Evolutionary conservation across 2,888 invertebrate genomes (phyloP).

Genomic region (Myathropa florea): DNA sequence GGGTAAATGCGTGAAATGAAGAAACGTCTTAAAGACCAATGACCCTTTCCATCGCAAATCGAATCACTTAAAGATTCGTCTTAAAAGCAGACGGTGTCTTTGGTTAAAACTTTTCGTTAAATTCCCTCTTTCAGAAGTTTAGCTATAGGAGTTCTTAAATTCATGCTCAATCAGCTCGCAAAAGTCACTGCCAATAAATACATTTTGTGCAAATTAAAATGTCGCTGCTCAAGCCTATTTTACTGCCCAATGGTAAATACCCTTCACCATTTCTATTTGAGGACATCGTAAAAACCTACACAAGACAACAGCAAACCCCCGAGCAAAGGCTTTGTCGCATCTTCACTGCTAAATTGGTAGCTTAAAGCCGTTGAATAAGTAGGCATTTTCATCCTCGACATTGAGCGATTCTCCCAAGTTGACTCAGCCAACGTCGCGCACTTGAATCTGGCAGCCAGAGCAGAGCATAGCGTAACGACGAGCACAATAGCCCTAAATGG

Average conservation of each 20-base stretch:
- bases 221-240: not conserved
- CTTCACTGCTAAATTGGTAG: slow-evolving; percentile 1
- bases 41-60: no score
- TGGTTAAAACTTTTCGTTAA: not conserved
- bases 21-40: no score
- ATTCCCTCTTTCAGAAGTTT: not conserved
- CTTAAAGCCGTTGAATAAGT: slow-evolving; percentile 14
- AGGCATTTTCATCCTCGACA: slow-evolving; percentile 3
- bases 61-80: no score
- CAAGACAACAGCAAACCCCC: not conserved
- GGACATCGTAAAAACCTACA: not conserved
- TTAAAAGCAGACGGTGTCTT: not conserved
- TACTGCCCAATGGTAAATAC: not conserved
- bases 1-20: no score
- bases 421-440: slow-evolving; percentile 15
- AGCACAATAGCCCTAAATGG: slow-evolving; percentile 51
- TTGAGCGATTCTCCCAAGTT: slow-evolving; percentile 26
- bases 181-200: not conserved
- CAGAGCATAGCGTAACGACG: not conserved
- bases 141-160: not conserved
- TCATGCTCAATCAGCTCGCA: not conserved
- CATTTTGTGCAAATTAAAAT: not conserved
- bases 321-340: not conserved
- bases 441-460: slow-evolving; percentile 2
- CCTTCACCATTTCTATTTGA: not conserved